Evolutionary conservation across 2,113 vertebrate genomes (phyloP).

Genomic region (Marcusenius ussheri): DNA sequence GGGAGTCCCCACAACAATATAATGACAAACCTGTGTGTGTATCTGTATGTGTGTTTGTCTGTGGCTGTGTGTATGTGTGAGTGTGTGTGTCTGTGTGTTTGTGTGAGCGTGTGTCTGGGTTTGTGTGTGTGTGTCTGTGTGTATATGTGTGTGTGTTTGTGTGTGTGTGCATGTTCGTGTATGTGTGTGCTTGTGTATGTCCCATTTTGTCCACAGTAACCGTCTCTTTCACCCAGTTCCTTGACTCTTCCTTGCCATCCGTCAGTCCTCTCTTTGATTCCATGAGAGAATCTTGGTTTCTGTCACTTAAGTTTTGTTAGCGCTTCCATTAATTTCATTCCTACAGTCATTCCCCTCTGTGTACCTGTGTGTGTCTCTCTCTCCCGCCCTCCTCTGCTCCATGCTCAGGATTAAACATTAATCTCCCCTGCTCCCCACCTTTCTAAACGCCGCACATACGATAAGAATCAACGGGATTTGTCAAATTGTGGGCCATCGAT

Average conservation of each 20-base stretch:
- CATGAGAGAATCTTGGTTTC: neutral
- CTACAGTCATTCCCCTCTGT: neutral
- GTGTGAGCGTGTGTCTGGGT: neutral
- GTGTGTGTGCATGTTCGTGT: neutral
- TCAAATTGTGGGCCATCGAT: conserved; percentile 72
- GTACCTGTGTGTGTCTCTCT: neutral
- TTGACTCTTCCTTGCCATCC: neutral
- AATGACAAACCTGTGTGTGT: neutral
- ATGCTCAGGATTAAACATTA: conserved; percentile 60
- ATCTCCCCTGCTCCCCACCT: conserved; percentile 55
- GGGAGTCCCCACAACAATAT: no score
- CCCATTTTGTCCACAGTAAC: neutral
- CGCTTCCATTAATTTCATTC: neutral
- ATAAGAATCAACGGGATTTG: conserved; percentile 70
- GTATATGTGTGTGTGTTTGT: neutral
- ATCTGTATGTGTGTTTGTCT: no score
- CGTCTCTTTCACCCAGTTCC: neutral
- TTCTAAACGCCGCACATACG: conserved; percentile 59
- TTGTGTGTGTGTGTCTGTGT: no score
- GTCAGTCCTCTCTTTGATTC: neutral
- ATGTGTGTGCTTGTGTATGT: neutral
- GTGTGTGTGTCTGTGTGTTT: neutral
- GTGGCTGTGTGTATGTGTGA: neutral
- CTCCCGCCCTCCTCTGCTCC: conserved; percentile 29
- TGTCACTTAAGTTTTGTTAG: neutral